Base-by-base conservation (phyloP, 2,888 invertebrate genomes). In the Empis stercorea region DNA sequence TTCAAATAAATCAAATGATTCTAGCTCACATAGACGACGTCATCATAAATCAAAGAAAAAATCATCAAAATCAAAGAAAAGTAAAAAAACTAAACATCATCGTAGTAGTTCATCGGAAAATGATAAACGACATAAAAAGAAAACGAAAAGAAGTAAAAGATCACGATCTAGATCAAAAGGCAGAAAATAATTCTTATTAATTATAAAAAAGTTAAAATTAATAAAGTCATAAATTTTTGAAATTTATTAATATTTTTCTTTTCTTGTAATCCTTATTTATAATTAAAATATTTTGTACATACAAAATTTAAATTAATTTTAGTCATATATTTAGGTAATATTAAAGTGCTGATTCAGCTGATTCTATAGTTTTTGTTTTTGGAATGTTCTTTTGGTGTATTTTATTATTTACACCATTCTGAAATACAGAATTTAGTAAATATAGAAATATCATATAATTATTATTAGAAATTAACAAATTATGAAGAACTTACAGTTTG, bases 121-220 rank as follows among this genome's bases (percentile, higher is more conserved):
- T 9, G 56, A 57, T 7, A 54, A 51, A 45, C 52, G 49, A 10
- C 60, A 63, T 43, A 66, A 65, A 50, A 68, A 64, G 52, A 68
- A 66, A 51, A 63, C 64, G 2, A 68, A 68, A 48, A 66, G 64
- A 47, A 67, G 65, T 49, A 68, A 67, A 52, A 61, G 68, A 39
- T 64, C 65, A 13, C 57, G 67, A 30, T 61, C 69, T 14, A 50
- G 56, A 39, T 59, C 59, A 27, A 51, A 53, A 36, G 49, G 47
- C 6, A 50, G 55, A 30, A 48, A 53, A 46, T 54, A 53, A 39
- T 48, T 6, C 14, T n/a, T 13, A 27, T 20, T 39, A 23, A 39
- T 16, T 16, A 15, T 15, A 37, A 37, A 37, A 37, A 15, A 2
- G n/a, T n/a, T n/a, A 37, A 16, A 37, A 37, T 34, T 9, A 15